Conservation (phyloP, 2,797 vertebrate species). For the Cynopterus sphinx region DNA sequence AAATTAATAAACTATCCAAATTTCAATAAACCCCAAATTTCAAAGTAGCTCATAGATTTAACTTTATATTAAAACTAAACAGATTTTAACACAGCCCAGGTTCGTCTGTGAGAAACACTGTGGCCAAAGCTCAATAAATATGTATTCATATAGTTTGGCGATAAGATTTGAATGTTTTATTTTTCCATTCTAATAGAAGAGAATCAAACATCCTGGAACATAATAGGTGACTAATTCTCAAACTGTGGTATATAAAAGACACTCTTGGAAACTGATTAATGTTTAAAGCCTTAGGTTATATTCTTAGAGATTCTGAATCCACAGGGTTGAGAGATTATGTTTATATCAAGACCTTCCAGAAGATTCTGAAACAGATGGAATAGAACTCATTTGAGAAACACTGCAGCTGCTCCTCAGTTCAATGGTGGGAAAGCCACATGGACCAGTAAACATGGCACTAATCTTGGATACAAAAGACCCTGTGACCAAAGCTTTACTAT, state of each 20-base stretch:
- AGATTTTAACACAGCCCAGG: background rate
- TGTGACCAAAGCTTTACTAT: background rate
- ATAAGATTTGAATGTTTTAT: background rate
- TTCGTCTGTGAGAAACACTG: background rate
- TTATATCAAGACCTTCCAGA: background rate
- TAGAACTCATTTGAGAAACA: background rate
- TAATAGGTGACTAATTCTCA: background rate
- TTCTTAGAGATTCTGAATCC: background rate
- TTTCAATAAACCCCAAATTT: background rate
- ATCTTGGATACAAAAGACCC: background rate
- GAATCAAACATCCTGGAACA: background rate
- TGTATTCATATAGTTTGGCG: background rate
- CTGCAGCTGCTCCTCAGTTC: background rate
- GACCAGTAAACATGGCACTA: background rate
- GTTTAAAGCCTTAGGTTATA: background rate
- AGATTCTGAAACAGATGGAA: background rate
- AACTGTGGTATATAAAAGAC: background rate
- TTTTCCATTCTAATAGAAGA: background rate
- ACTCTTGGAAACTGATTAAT: background rate
- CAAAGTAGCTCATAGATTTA: background rate
- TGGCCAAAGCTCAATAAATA: background rate
- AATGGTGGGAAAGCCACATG: background rate
- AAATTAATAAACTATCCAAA: background rate
- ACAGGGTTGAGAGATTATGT: background rate
- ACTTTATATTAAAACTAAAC: background rate